Evolutionary conservation across 2,113 vertebrate genomes (phyloP).

Genomic region (Serilophus lunatus): DNA sequence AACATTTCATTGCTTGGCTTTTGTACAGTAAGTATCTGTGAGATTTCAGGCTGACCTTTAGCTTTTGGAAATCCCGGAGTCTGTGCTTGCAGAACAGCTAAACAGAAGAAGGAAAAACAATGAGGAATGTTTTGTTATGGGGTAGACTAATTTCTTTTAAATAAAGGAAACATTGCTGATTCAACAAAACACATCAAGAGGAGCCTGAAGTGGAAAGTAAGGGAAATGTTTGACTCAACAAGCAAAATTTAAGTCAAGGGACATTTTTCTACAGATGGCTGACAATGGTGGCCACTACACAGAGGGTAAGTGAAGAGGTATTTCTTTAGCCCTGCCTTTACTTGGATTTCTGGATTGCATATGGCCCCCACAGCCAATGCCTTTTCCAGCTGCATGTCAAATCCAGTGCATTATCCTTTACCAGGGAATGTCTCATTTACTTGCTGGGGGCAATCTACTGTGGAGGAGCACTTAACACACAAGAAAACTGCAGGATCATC

Average conservation of each 20-base stretch:
- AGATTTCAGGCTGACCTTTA: slow-evolving; percentile 56
- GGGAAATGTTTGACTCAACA: background rate
- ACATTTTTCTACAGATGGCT: background rate
- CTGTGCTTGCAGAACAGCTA: slow-evolving; percentile 12
- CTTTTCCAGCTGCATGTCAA: background rate
- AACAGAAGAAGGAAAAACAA: slow-evolving; percentile 27
- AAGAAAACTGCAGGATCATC: background rate
- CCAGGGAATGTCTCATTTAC: background rate
- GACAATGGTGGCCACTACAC: background rate
- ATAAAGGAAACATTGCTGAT: slow-evolving; percentile 1
- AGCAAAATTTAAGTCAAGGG: background rate
- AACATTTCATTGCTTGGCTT: slow-evolving; percentile 63
- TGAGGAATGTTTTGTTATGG: background rate
- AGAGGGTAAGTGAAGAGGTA: background rate
- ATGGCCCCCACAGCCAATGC: background rate
- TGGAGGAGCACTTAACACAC: background rate
- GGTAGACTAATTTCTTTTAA: background rate
- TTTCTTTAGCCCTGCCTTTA: background rate
- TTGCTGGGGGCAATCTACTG: background rate
- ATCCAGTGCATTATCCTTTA: background rate
- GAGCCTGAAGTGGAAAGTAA: background rate
- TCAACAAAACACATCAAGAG: background rate
- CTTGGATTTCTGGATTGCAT: background rate
- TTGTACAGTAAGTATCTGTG: slow-evolving; percentile 36
- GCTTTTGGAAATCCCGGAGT: slow-evolving; percentile 22